These are phyloP conservation scores for Palaemon carinicauda DNA, from an alignment of 1,140 invertebrate species.

Conservation along the genomic window DNA sequence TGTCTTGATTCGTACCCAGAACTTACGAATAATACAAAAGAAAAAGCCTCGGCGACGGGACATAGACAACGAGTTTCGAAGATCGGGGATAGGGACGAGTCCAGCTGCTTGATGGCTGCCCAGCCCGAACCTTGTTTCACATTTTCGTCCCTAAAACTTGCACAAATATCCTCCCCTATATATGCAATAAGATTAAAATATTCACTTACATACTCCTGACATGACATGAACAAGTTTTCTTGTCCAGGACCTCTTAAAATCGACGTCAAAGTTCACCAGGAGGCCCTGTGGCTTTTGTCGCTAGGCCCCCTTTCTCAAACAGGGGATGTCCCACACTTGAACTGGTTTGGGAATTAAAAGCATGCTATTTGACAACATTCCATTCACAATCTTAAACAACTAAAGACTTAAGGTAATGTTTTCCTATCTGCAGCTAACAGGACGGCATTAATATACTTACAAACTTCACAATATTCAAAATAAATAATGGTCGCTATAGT, in stretches of 20 bases:
- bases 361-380: not conserved
- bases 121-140: not conserved
- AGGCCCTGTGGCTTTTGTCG: not conserved
- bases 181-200: not conserved
- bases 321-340: not conserved
- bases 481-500: no score
- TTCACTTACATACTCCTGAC: not conserved
- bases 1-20: no score
- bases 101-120: not conserved
- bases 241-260: not conserved
- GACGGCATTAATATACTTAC: no score
- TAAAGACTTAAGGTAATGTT: not conserved
- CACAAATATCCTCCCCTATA: not conserved
- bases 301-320: not conserved
- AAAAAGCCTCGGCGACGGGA: not conserved
- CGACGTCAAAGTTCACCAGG: not conserved
- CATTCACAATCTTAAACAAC: not conserved
- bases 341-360: no score
- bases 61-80: not conserved
- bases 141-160: not conserved
- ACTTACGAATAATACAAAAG: no score
- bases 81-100: not conserved
- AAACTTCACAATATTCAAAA: no score
- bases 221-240: not conserved
- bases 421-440: no score